Evolutionary conservation across 92 coral and sea anemone genomes (phyloP).

Genomic region (Muricea muricata): DNA sequence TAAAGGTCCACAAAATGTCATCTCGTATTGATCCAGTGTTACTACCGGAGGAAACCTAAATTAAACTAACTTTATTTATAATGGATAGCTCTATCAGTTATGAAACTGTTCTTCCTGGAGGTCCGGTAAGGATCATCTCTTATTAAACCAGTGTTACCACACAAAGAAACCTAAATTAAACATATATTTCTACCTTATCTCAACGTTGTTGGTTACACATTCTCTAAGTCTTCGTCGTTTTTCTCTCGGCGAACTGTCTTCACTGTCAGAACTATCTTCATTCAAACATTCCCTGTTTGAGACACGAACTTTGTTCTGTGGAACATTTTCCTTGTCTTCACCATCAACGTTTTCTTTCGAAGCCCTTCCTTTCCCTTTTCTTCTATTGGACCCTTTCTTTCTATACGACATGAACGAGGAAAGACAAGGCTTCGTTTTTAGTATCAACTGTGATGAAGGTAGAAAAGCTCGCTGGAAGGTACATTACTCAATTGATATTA

Average conservation of each 20-base stretch:
- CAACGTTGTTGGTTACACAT: not conserved
- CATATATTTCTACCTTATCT: no score
- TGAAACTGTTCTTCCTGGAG: not conserved
- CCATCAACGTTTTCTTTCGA: not conserved
- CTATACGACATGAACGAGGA: not conserved
- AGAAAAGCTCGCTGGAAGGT: no score
- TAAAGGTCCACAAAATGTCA: no score
- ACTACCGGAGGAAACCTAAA: no score
- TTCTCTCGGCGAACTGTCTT: not conserved
- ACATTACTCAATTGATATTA: no score
- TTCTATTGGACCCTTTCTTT: not conserved
- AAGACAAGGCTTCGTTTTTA: not conserved
- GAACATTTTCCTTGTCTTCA: not conserved
- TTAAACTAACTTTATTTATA: constrained; percentile 2
- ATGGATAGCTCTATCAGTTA: not conserved
- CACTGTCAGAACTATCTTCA: not conserved
- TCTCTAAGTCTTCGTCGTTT: not conserved
- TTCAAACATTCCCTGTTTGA: not conserved
- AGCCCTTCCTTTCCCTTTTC: constrained; percentile 21
- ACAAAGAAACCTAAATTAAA: not conserved
- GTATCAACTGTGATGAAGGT: no score
- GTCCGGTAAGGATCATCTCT: not conserved
- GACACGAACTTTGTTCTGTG: not conserved
- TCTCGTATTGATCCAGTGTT: no score
- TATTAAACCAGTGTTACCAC: not conserved